Evolutionary conservation across 2,797 vertebrate species (phyloP).

Genomic region (Malurus splendens): DNA sequence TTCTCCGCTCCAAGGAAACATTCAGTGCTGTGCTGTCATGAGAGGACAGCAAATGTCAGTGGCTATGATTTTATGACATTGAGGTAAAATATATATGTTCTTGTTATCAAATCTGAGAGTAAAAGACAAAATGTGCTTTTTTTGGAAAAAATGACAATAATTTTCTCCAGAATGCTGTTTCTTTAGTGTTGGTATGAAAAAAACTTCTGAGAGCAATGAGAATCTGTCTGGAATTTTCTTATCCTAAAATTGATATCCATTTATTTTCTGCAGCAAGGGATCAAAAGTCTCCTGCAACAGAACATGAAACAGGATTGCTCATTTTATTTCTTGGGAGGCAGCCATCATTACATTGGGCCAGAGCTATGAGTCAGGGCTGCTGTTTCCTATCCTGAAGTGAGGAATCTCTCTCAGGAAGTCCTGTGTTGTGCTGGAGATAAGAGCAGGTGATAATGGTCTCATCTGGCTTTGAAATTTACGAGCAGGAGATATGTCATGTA

Average conservation of each 20-base stretch:
- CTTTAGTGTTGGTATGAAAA: background rate
- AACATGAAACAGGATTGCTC: conserved; percentile 1
- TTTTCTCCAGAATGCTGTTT: background rate
- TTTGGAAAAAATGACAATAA: background rate
- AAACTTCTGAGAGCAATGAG: background rate
- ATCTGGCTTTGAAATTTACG: conserved; percentile 51
- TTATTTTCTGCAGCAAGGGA: conserved; percentile 3
- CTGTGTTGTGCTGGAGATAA: conserved; percentile 53
- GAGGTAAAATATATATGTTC: background rate
- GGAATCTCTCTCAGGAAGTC: conserved; percentile 56
- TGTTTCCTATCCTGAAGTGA: conserved; percentile 48
- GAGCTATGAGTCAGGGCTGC: conserved; percentile 45
- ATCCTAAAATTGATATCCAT: background rate
- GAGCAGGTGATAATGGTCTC: conserved; percentile 60
- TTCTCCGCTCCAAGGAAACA: background rate
- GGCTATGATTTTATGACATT: background rate
- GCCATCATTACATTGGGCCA: conserved; percentile 9
- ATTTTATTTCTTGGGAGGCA: conserved; percentile 29
- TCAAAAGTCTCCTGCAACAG: background rate
- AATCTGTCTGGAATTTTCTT: background rate
- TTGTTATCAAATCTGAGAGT: background rate
- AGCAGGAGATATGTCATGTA: conserved; percentile 48
- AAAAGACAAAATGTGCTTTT: background rate
- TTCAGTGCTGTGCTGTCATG: background rate
- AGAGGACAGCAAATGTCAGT: background rate